Base-by-base conservation (phyloP, 2,113 vertebrate genomes). In the Octodon degus region DNA sequence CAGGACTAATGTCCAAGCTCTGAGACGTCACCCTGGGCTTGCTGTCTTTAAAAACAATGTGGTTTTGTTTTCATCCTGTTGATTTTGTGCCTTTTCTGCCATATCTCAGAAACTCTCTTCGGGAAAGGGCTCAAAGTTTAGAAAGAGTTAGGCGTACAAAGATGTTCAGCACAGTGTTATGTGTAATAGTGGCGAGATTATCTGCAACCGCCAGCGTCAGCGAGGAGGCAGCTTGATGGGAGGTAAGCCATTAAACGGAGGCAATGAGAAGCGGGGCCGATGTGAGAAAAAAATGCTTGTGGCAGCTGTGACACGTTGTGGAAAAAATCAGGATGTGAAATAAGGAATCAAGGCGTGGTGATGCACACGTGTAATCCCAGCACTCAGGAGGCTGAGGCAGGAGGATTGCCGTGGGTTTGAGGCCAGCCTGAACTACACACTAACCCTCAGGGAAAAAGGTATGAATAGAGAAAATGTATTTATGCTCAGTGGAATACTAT, bases 161-260 rank as follows among this genome's bases (percentile, higher is more conserved):
- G 79, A 43, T 84, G 79, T 6, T 25, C 27, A 3, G 55, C 47
- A 24, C 9, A 2, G 47, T 16, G 14, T 67, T 30, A 5, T 32
- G 14, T 60, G 37, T 10, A 43, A 19, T 0, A 7, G 27, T 83
- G 43, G 32, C 4, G 55, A 17, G 25, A 14, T 22, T 12, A 19
- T n/a, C 20, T 12, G 14, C 37, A 10, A 43, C 30, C 9, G 0
- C 2, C 24, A 19, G 17, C 27, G 14, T 40, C 7, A 14, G 32
- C 20, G 0, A 0, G 30, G 47, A 17, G 10, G 7, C 16, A 1
- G 55, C 16, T 12, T 1, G 24, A 47, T 40, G 70, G 0, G 11
- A 47, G 47, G 43, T 19, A 50, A 34, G 50, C 34, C 22, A 0
- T 3, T 10, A 55, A 24, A 55, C 22, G 25, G 55, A 7, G 55